Evolutionary conservation across 2,797 vertebrate species (phyloP), one percentile per base, ranked within the genome.

Genomic region (Neosilurus hyrtlii): DNA sequence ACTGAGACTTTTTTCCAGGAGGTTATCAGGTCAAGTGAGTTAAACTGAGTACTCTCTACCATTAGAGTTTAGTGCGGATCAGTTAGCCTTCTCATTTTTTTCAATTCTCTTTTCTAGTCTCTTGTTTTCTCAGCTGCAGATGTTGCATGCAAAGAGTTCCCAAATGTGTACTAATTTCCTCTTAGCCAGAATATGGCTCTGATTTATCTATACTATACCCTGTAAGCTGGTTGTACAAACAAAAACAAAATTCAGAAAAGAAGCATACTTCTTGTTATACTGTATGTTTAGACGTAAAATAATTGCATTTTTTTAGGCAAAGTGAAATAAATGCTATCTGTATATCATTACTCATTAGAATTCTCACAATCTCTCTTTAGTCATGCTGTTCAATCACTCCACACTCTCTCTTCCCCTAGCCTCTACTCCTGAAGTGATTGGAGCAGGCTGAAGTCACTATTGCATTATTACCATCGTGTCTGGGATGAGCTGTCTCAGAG

Each of bases 351-450:
- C 35, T 57, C 52, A 74, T 74, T 57, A 74, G 20, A 61, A 15
- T 62, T 49, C 35, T 43, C 57, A 49, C 22, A 24, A 59, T 49
- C 61, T 43, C 59, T 24, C 43, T 26, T 63, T 12, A 11, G 61
- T 52, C 61, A 52, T 2, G 0, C 9, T 63, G 37, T 78, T 78
- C n/a, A 78, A 78, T 52, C 15, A 51, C 35, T 84, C 4, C 52
- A 73, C 18, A 59, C 26, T 30, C 71, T 72, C 30, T 82, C 43
- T 52, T 24, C 37, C 65, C 56, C 72, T 15, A n/a, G 65, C n/a
- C 67, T 78, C n/a, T 63, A 18, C 37, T 63, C 20, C 67, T 88
- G 79, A 87, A 89, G 87, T 90, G 89, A 88, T 87, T 76, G 54
- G 10, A 57, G 52, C n/a, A 76, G 65, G 63, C n/a, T 59, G 52